Percentiles rank a stretch among this genome's conserved stretches.
These are phyloP conservation scores for Panzeria rudis DNA, from an alignment of 2,888 invertebrate genomes.

Conservation along the genomic window DNA sequence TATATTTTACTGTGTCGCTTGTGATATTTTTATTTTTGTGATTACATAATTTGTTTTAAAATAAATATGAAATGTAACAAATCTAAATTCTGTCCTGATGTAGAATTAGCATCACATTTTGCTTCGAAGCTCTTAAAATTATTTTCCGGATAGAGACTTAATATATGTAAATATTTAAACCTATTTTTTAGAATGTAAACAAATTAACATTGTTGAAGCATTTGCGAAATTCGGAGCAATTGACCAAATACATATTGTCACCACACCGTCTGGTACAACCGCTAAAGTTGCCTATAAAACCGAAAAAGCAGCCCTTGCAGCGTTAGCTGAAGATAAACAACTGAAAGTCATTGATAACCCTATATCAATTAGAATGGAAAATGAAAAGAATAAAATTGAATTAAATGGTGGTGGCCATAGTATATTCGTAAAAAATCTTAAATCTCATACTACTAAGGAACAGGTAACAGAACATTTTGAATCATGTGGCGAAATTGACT, in stretches of 20 bases:
- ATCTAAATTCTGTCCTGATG: no score
- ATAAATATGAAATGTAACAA: no score
- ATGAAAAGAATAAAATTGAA: not conserved
- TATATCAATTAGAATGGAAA: constrained; percentile 37
- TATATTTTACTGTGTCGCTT: no score
- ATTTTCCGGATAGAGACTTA: no score
- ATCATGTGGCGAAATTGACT: constrained; percentile 75
- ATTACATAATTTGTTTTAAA: no score
- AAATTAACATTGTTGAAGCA: constrained; percentile 74
- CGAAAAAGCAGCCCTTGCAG: constrained; percentile 74
- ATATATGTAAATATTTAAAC: no score
- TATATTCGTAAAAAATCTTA: constrained; percentile 71
- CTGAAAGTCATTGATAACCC: constrained; percentile 41
- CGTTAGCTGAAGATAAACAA: constrained; percentile 73
- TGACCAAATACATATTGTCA: constrained; percentile 67
- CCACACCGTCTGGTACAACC: constrained; percentile 41
- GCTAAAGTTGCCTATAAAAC: constrained; percentile 75
- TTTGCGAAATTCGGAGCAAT: constrained; percentile 78
- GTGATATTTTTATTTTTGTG: no score
- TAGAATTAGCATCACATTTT: no score
- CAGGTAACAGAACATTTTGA: constrained; percentile 74
- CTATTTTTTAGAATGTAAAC: constrained; percentile 73
- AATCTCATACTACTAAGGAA: constrained; percentile 68
- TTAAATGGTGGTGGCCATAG: constrained; percentile 71
- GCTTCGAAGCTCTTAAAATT: no score